Evolutionary conservation across 2,797 vertebrate species (phyloP), one percentile per base, ranked within the genome.

Genomic region (Clangula hyemalis): DNA sequence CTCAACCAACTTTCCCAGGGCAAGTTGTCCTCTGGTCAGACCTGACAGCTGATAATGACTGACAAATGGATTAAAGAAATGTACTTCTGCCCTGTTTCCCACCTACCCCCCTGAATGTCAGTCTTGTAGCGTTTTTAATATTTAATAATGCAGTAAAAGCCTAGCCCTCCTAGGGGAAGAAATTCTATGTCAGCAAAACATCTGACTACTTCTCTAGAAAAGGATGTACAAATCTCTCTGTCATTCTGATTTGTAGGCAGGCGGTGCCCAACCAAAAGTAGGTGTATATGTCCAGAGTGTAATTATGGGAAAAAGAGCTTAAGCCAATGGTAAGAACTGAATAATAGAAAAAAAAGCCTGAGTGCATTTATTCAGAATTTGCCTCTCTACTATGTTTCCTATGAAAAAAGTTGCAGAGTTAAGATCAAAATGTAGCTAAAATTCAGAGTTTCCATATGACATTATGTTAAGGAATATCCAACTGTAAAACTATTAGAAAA

Each of bases 131-230:
- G 2, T 78, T 94, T 84, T 90, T 76, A 94, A 90, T 96, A 94
- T 84, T 95, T 88, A 66, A 81, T 86, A 17, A 39, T 36, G 56
- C 85, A 62, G 20, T 94, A 78, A 93, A 91, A 94, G 82, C 83
- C n/a, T 90, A 13, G 32, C 84, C 21, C 15, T 87, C 41, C 28
- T 51, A 30, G 41, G 34, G 12, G 27, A 72, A 71, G 58, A 88
- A 69, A 19, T 75, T 71, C 65, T 62, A 0, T 72, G 58, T 82
- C 74, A 83, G 36, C 43, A 27, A 4, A 75, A 27, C 11, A 27
- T 83, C 34, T 39, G 34, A 84, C 86, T 71, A 25, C 11, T 81
- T 88, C 43, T 62, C 11, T 58, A 87, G 49, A 45, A 82, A 89
- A 54, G 1, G 2, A 10, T 32, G 7, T 43, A 58, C 58, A 81